Base-by-base conservation (phyloP, 2,888 invertebrate genomes). In the Xestia rhomboidea region DNA sequence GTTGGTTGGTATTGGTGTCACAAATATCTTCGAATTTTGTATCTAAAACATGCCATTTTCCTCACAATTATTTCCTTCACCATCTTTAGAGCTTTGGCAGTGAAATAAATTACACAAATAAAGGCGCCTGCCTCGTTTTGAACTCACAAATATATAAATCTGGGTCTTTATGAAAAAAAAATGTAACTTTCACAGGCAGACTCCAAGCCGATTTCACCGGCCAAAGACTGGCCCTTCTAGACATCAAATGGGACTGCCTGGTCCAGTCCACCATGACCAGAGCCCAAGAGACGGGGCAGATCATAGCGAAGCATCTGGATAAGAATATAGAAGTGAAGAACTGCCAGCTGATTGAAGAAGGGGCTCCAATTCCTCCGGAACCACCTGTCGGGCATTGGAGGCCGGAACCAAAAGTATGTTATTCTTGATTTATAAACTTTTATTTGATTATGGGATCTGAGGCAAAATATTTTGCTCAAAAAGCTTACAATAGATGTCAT, bases 321-420 rank as follows among this genome's bases (percentile, higher is more conserved):
- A 94, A 95, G 68, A 93, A 97, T 68, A 91, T 97, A 7, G 92
- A 94, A 27, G 96, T 98, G 0, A 97, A 97, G 76, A 97, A 98
- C 87, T 98, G 98, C 91, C 97, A 98, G 88, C 95, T 99, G 87
- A 95, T 99, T 34, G 97, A 98, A 77, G 99, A 99, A 95, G 99
- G 99, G 0, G 98, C 99, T 0, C 99, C 99, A 0, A 98, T 99
- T 86, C 98, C 98, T 0, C 99, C 99, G 0, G 99, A 99, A 90
- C 99, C 99, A 0, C 98, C 99, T 0, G 97, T 98, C 0, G 98
- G 98, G 0, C 97, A 98, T 90, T 99, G 99, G 99, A 98, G 97
- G 90, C 99, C 99, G 0, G 99, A 99, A 84, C 93, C 94, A 73
- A 93, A 91, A 93, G 96, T 97, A 97, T 94, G 94, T 91, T 21